A percentile compares a stretch with the other conserved stretches of the same genome.
These are phyloP conservation scores for Oncorhynchus nerka DNA, from an alignment of 2,113 vertebrate genomes.

Conservation along the genomic window DNA sequence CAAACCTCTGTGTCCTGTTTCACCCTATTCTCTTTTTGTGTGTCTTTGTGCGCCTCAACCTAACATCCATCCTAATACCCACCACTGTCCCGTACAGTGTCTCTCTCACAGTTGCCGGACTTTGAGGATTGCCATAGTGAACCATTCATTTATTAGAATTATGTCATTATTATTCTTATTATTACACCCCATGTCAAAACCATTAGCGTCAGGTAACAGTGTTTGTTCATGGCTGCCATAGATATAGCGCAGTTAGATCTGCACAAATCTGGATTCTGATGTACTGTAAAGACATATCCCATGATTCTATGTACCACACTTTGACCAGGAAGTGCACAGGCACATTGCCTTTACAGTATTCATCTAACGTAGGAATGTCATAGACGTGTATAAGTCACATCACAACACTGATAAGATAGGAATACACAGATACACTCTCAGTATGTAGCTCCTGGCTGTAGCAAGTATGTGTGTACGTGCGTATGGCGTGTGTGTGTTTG, in stretches of 20 bases:
- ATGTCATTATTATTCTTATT: neutral
- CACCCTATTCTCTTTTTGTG: constrained; percentile 57
- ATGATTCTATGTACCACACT: constrained; percentile 51
- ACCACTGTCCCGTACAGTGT: too few species aligned
- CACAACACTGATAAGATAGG: constrained; percentile 52
- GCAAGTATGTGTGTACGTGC: constrained; percentile 16
- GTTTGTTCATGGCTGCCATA: neutral
- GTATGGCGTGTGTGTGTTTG: constrained; percentile 25
- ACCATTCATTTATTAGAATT: constrained; percentile 12
- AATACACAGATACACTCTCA: constrained; percentile 56
- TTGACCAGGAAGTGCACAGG: constrained; percentile 69
- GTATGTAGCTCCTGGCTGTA: constrained; percentile 65
- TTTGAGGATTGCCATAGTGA: neutral
- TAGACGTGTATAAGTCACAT: constrained; percentile 55
- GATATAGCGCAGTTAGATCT: neutral
- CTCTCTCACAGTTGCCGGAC: too few species aligned
- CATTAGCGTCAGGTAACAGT: neutral
- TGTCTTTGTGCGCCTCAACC: constrained; percentile 31
- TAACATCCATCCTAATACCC: too few species aligned
- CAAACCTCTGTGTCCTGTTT: constrained; percentile 46
- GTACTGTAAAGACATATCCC: neutral
- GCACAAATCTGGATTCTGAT: constrained; percentile 27
- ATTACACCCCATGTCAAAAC: neutral
- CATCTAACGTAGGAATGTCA: constrained; percentile 73
- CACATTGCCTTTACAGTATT: constrained; percentile 68